Base-by-base conservation (phyloP, 2,888 invertebrate genomes). In the Cryptocheilus praepositus region DNA sequence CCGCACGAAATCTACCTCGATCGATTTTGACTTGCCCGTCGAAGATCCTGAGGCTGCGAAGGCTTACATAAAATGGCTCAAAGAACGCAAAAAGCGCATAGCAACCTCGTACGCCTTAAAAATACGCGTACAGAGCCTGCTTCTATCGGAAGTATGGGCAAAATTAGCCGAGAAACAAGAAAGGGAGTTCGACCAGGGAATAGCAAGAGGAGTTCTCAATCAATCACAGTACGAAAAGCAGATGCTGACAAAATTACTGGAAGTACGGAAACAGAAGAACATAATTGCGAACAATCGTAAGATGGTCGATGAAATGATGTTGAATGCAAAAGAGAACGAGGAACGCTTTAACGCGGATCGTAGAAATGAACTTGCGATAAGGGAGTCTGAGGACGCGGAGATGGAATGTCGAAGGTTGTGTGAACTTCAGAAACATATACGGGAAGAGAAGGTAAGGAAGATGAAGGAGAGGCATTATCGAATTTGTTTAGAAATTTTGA, bases 221-320 rank as follows among this genome's bases (percentile, higher is more conserved):
- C 90, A 93, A 68, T 92, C 93, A 0, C 89, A 91, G 53, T 93
- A 92, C 83, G 94, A 94, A 81, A 93, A 93, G 83, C 92, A 92
- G 85, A 92, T 93, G 89, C 90, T 91, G 55, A 91, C 91, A 45
- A 92, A 92, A 87, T 88, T 93, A 66, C 91, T 91, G 86, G 92
- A 93, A 83, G 90, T 93, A 0, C 91, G 92, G 61, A 89, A 91
- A 57, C 91, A 92, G 76, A 91, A 91, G 45, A 89, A 91, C 49
- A 89, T 90, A 71, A 89, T 93, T 73, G 84, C 90, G 0, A 88
- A 90, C 58, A 92, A 92, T 80, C 90, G 91, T 79, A 85, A 89
- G 54, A 86, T 90, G 55, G 90, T 91, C 4, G 90, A 92, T 79
- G 89, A 89, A 46, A 89, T 91, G 65, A 90, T 91, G 73, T 79